Conservation (phyloP, 2,797 vertebrate genomes). For the Leucoraja ocellata region DNA sequence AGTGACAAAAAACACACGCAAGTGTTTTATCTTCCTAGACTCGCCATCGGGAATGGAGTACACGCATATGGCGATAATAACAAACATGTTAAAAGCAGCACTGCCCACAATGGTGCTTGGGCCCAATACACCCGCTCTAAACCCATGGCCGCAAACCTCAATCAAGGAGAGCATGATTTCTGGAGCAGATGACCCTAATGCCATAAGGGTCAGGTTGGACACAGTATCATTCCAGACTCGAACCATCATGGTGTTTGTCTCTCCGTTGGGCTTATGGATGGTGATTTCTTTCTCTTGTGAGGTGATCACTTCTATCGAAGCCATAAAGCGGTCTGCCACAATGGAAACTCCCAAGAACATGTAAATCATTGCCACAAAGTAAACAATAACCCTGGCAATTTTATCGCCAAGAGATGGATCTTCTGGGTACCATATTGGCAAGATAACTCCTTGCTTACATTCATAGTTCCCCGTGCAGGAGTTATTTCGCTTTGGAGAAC, state of each 20-base stretch:
- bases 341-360: constrained; percentile 98
- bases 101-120: constrained; percentile 94
- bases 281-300: constrained; percentile 92
- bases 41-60: constrained; percentile 91
- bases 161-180: constrained; percentile 94
- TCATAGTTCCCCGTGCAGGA: constrained; percentile 76
- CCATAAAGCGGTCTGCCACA: constrained; percentile 97
- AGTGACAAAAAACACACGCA: constrained; percentile 92
- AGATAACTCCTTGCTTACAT: constrained; percentile 84
- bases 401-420: constrained; percentile 97
- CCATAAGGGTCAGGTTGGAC: constrained; percentile 96
- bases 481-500: constrained; percentile 66
- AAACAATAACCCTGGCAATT: constrained; percentile 95
- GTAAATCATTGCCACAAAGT: constrained; percentile 97
- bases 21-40: constrained; percentile 89
- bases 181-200: constrained; percentile 88
- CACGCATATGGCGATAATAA: constrained; percentile 93
- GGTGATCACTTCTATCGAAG: constrained; percentile 95
- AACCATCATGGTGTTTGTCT: constrained; percentile 86
- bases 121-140: constrained; percentile 83
- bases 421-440: constrained; percentile 97
- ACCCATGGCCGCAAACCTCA: constrained; percentile 88
- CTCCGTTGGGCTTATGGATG: constrained; percentile 88
- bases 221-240: constrained; percentile 97
- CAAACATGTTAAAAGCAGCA: constrained; percentile 97